Conservation (phyloP, 2,888 invertebrate species). For the Monochamus alternatus region DNA sequence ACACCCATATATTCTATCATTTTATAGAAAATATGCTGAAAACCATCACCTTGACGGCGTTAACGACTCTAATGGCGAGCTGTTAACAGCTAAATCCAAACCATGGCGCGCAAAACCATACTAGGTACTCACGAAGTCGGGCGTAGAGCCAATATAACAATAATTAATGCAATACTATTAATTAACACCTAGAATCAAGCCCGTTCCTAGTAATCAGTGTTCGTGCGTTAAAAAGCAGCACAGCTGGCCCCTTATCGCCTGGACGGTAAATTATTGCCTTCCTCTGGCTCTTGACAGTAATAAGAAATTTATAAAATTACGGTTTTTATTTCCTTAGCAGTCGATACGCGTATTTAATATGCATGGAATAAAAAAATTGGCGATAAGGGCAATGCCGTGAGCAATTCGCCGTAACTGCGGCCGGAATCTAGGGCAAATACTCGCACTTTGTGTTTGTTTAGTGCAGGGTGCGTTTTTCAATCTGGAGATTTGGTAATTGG, state of each 20-base stretch:
- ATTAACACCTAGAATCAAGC: conserved; percentile 46
- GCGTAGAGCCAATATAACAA: not conserved
- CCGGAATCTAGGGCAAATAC: not conserved
- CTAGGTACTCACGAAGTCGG: not conserved
- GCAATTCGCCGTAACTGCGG: not conserved
- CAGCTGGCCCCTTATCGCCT: conserved; percentile 29
- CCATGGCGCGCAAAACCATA: not conserved
- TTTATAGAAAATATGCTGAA: no score
- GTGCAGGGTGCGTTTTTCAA: not conserved
- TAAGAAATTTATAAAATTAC: conserved; percentile 41
- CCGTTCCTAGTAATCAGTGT: conserved; percentile 21
- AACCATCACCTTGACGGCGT: no score
- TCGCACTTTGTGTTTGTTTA: not conserved
- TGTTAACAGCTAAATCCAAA: not conserved
- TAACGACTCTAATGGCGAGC: no score
- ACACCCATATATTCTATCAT: no score
- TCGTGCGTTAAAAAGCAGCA: conserved; percentile 21
- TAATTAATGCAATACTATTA: conserved; percentile 41
- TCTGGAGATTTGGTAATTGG: not conserved
- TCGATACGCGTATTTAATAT: conserved; percentile 39
- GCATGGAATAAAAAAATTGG: conserved; percentile 29
- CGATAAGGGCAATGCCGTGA: conserved; percentile 38
- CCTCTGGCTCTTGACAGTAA: conserved; percentile 37
- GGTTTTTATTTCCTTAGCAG: conserved; percentile 32
- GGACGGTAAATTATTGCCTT: conserved; percentile 37